phyloP scores from a whole-genome alignment of 2,113 vertebrate genomes.

The Apus apus region DNA sequence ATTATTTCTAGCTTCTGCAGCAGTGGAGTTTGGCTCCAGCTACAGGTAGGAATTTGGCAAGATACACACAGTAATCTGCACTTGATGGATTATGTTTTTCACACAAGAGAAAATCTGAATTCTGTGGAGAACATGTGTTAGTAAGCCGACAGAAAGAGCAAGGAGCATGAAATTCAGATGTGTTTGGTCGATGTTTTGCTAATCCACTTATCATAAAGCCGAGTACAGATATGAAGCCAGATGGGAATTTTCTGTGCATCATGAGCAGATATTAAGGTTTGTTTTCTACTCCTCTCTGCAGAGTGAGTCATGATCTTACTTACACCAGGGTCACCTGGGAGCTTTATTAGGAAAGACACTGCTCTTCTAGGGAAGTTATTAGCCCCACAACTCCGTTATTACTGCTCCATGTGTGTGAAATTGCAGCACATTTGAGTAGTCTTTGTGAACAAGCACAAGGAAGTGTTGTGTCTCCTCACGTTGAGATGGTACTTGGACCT shows the following conservation, averaged over 20 bases:
- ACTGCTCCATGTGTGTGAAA: background rate
- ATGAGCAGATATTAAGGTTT: conserved; percentile 29
- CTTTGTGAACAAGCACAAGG: background rate
- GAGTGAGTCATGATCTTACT: background rate
- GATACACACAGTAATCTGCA: background rate
- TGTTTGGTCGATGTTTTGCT: conserved; percentile 44
- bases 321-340: background rate
- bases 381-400: background rate
- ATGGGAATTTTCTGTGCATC: conserved; percentile 42
- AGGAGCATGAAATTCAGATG: conserved; percentile 61
- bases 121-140: conserved; percentile 29
- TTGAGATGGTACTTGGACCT: background rate
- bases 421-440: background rate
- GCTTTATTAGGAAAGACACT: background rate
- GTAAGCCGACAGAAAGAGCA: conserved; percentile 41
- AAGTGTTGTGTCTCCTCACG: background rate
- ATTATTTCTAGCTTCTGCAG: background rate
- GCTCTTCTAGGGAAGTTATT: background rate
- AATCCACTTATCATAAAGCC: conserved; percentile 56
- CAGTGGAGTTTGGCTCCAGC: background rate
- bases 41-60: conserved; percentile 32
- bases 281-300: background rate
- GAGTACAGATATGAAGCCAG: conserved; percentile 31
- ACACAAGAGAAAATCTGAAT: conserved; percentile 44
- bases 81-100: conserved; percentile 23